Evolutionary conservation across 2,113 vertebrate genomes (phyloP), one percentile per base, ranked within the genome.

Genomic region (Neoarius graeffei): DNA sequence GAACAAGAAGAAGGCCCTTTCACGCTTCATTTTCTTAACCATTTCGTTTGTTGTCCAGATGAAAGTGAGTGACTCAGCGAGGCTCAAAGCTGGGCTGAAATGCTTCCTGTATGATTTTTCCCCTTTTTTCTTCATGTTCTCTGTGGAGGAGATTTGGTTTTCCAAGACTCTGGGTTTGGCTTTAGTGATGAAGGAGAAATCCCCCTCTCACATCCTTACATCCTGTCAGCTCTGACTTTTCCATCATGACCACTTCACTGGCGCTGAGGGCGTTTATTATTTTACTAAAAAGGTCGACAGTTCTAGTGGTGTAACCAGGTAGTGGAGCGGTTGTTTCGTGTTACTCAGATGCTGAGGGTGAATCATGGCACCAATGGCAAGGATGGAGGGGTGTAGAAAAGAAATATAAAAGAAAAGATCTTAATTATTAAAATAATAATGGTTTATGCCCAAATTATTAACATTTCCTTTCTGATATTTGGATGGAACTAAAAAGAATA

Each of bases 31-130:
- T 69, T 76, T 42, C 60, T 83, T 82, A 73, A 81, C 27, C 7
- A 85, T 69, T 81, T 85, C 77, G 64, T 77, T 79, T 80, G 82
- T 88, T 88, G 85, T 85, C 77, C 48, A 67, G 66, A 87, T 85
- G 60, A 90, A 87, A 88, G 62, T 50, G 87, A 85, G 87, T 76
- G 87, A 84, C 86, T 85, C 56, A 87, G 76, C 77, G 88, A 83
- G 86, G 77, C 50, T 83, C 85, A 30, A 62, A 87, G 54, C 87
- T 81, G 82, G 81, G 84, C 69, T 76, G 76, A 87, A 88, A 89
- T 54, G 76, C n/a, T 79, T 87, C 54, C 86, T 30, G 57, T 54
- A 81, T 66, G 50, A 50, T 81, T 89, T 48, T 27, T 23, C 4
- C 19, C 54, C 4, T 80, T 56, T 57, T 83, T 27, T 84, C 81